These are phyloP conservation scores for Antechinus stuartii DNA, from an alignment of 2,113 vertebrate genomes.

Conservation along the genomic window DNA sequence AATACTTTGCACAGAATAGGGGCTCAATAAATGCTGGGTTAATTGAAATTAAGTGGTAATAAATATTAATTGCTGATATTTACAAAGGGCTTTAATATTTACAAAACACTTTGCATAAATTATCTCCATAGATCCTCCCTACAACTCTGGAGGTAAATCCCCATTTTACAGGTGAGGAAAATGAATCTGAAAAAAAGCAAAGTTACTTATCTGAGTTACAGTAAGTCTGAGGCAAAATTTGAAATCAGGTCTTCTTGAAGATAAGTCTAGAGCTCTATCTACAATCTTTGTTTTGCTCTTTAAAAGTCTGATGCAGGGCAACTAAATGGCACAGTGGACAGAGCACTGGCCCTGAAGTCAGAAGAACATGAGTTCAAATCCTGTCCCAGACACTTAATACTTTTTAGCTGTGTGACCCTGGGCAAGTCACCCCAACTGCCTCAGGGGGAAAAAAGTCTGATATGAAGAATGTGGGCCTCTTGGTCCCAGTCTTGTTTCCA, in stretches of 20 bases:
- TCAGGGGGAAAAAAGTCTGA: background rate
- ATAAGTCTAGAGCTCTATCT: background rate
- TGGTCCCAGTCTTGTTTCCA: background rate
- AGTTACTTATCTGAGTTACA: background rate
- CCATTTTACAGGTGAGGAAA: background rate
- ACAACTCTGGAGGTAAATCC: background rate
- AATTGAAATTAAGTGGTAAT: background rate
- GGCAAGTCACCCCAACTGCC: too few relatives aligned
- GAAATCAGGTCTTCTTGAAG: background rate
- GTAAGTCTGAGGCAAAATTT: rapidly evolving
- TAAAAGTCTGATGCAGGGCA: background rate
- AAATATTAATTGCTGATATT: background rate
- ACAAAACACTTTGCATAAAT: background rate
- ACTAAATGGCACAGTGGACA: too few relatives aligned
- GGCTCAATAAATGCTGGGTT: background rate
- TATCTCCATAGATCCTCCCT: background rate
- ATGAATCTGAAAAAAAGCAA: background rate
- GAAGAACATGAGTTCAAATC: too few relatives aligned
- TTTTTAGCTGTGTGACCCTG: too few relatives aligned
- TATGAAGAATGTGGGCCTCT: background rate
- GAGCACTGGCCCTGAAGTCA: too few relatives aligned
- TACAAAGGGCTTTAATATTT: too few relatives aligned
- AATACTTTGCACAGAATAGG: background rate
- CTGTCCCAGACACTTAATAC: too few relatives aligned
- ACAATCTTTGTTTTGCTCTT: background rate